A percentile compares a stretch with the other conserved stretches of the same genome.
Conservation (phyloP, 2,888 invertebrate species). For the Polydrusus tereticollis region DNA sequence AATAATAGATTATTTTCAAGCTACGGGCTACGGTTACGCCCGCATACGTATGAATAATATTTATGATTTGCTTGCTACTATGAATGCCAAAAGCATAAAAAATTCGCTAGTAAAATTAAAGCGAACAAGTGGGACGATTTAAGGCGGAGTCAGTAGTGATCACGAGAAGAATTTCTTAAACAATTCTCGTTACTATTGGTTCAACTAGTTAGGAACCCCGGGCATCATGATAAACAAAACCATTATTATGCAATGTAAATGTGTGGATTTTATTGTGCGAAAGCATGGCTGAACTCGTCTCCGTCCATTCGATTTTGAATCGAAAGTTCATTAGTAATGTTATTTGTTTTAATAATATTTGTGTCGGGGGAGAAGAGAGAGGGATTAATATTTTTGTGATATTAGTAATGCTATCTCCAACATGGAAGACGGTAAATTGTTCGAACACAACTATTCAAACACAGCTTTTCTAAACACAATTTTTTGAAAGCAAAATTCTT, state of each 20-base stretch:
- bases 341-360: no score
- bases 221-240: slow-evolving; percentile 30
- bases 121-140: slow-evolving; percentile 38
- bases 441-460: no score
- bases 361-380: neutral
- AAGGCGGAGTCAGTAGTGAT: slow-evolving; percentile 44
- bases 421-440: no score
- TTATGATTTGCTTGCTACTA: neutral
- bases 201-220: slow-evolving; percentile 23
- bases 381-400: no score
- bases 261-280: slow-evolving; percentile 8
- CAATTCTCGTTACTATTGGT: slow-evolving; percentile 40
- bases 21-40: neutral
- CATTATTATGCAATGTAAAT: slow-evolving; percentile 30
- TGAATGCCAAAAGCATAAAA: neutral
- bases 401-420: no score
- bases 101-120: slow-evolving; percentile 29
- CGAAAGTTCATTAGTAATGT: neutral
- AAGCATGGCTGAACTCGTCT: slow-evolving; percentile 9
- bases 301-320: neutral
- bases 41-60: neutral
- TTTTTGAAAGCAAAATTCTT: no score
- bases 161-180: slow-evolving; percentile 44
- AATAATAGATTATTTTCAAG: no score
- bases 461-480: no score